Evolutionary conservation across 2,888 invertebrate genomes (phyloP), one percentile per base, ranked within the genome.

Genomic region (Notodonta dromedarius): DNA sequence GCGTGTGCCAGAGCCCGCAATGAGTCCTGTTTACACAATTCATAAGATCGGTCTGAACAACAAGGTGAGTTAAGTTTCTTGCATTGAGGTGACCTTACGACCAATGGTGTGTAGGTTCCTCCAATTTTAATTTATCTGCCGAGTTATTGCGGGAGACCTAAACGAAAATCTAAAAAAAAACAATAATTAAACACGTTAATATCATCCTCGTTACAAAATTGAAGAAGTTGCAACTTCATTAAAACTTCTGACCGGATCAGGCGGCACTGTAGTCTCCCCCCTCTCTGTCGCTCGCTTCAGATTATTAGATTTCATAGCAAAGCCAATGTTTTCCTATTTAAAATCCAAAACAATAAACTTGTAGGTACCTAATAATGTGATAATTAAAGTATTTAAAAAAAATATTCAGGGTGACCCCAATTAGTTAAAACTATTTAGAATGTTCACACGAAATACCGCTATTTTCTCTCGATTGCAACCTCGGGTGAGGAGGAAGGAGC

Each of bases 1-100:
- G 60, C 13, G 63, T 69, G 70, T 71, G 66, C 42, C 59, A 52
- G 59, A 62, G 58, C 53, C 59, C 63, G 71, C 39, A 62, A 90
- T 90, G 90, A 90, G 86, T 77, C 87, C 88, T 11, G 88, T 89
- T 67, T 89, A 80, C 65, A 87, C 89, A 8, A 83, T 90, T 62
- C 89, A 83, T 65, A 88, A 89, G 79, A 80, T 88, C 71, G 82
- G 82, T 57, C 64, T 86, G 35, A 87, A 85, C 72, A 84, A 68
- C 66, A 82, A 86, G 80, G 90, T 90, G 71, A 89, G 90, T 89
- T 59, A 42, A 52, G 5, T 46, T 46, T n/a, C n/a, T 46, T 44
- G 24, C 24, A 24, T 24, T 24, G 24, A 24, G 24, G 24, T 2
- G 24, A 24, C 24, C 24, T 24, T 24, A 24, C 24, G 24, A 24